Evolutionary conservation across 2,797 vertebrate genomes (phyloP).

Genomic region (Cossypha heuglini): DNA sequence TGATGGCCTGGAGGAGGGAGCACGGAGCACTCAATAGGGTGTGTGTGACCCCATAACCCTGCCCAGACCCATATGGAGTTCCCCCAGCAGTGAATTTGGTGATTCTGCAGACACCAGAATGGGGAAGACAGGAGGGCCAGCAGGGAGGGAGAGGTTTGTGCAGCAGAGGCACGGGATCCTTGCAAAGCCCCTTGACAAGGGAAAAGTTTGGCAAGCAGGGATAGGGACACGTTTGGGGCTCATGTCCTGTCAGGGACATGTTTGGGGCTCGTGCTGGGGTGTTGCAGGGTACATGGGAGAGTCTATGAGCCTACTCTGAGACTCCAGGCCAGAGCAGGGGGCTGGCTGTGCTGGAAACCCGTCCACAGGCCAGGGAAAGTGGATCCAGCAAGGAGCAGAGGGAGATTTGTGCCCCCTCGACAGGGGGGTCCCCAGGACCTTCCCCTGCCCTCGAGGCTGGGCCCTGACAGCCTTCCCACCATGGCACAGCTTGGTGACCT

Average conservation of each 20-base stretch:
- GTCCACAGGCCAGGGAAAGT: rapidly evolving
- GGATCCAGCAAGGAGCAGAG: neutral
- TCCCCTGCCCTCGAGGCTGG: rapidly evolving
- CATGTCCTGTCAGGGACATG: rapidly evolving
- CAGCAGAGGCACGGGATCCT: neutral
- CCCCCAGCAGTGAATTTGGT: neutral
- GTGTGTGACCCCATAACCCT: too few species aligned
- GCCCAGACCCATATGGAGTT: neutral
- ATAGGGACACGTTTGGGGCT: neutral
- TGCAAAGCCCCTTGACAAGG: neutral
- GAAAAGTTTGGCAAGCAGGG: neutral
- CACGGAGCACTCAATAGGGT: rapidly evolving
- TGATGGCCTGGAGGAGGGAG: neutral
- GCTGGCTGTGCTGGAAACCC: neutral
- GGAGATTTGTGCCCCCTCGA: neutral
- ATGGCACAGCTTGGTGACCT: neutral
- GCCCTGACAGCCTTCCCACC: neutral
- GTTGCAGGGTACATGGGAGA: neutral
- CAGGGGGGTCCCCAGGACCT: neutral
- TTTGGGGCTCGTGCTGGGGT: rapidly evolving
- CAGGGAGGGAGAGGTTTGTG: too few species aligned
- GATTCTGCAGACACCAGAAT: neutral
- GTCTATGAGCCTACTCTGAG: neutral
- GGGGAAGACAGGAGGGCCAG: neutral
- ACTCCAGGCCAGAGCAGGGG: neutral